These are phyloP conservation scores for Esperia sulphurella DNA, from an alignment of 2,888 invertebrate genomes.

Conservation along the genomic window DNA sequence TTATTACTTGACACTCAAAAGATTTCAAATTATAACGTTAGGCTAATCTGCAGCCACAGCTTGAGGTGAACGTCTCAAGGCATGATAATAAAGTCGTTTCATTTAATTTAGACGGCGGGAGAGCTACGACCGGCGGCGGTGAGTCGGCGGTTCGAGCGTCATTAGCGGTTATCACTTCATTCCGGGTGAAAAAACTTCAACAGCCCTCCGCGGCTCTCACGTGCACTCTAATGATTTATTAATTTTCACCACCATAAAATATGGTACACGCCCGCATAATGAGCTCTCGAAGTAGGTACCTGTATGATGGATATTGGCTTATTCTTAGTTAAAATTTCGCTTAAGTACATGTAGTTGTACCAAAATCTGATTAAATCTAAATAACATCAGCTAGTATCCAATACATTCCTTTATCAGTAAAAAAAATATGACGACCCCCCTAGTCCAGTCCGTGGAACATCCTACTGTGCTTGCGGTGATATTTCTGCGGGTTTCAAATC, in stretches of 20 bases:
- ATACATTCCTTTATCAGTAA: no score
- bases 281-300: constrained; percentile 16
- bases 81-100: constrained; percentile 31
- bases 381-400: no score
- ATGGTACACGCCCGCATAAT: constrained; percentile 50
- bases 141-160: constrained; percentile 68
- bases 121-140: constrained; percentile 30
- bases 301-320: background rate
- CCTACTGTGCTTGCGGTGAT: no score
- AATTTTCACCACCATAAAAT: constrained; percentile 72
- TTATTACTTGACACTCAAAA: no score
- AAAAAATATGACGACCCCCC: no score
- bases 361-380: no score
- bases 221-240: constrained; percentile 75
- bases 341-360: no score
- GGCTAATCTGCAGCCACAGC: background rate
- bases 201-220: constrained; percentile 63
- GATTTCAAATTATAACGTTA: background rate
- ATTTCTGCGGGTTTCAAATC: no score
- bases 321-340: no score
- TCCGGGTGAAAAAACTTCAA: constrained; percentile 78
- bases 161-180: constrained; percentile 80
- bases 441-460: no score
- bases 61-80: constrained; percentile 2
- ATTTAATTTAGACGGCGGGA: constrained; percentile 38